These are phyloP conservation scores for Amphilophus citrinellus DNA, from an alignment of 2,113 vertebrate genomes.

Conservation along the genomic window DNA sequence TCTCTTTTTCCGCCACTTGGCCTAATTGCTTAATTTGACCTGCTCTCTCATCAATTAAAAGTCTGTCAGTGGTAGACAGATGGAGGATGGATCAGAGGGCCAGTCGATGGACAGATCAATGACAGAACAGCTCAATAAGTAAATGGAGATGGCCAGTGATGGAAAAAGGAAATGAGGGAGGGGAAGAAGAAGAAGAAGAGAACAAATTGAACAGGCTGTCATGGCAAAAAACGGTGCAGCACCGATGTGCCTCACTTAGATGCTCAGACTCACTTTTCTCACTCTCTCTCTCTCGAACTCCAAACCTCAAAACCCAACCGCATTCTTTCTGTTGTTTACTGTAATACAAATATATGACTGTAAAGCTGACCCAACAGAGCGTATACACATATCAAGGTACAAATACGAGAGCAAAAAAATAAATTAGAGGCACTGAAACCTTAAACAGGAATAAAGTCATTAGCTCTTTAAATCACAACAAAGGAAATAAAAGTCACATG, in stretches of 20 bases:
- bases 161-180: slow-evolving; percentile 76
- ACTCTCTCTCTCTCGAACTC: neutral
- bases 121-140: slow-evolving; percentile 80
- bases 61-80: slow-evolving; percentile 81
- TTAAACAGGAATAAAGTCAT: slow-evolving; percentile 5
- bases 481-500: slow-evolving; percentile 11
- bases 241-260: slow-evolving; percentile 26
- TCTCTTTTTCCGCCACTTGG: slow-evolving; percentile 80
- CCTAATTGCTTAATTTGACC: slow-evolving; percentile 86
- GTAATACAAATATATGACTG: neutral
- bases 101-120: slow-evolving; percentile 81
- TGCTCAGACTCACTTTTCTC: slow-evolving; percentile 28
- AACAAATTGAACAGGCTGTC: slow-evolving; percentile 73
- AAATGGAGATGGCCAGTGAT: slow-evolving; percentile 78
- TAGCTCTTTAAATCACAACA: slow-evolving; percentile 1
- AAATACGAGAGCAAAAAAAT: neutral
- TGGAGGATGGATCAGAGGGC: slow-evolving; percentile 80
- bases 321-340: neutral
- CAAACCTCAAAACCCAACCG: neutral
- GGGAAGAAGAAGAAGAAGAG: slow-evolving; percentile 63
- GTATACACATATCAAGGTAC: neutral
- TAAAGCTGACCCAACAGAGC: neutral
- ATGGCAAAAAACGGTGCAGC: slow-evolving; percentile 65
- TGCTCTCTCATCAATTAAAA: slow-evolving; percentile 84
- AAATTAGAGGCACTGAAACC: neutral